Evolutionary conservation across 2,888 invertebrate species (phyloP), one percentile per base, ranked within the genome.

Genomic region (Parnassius glacialis): DNA sequence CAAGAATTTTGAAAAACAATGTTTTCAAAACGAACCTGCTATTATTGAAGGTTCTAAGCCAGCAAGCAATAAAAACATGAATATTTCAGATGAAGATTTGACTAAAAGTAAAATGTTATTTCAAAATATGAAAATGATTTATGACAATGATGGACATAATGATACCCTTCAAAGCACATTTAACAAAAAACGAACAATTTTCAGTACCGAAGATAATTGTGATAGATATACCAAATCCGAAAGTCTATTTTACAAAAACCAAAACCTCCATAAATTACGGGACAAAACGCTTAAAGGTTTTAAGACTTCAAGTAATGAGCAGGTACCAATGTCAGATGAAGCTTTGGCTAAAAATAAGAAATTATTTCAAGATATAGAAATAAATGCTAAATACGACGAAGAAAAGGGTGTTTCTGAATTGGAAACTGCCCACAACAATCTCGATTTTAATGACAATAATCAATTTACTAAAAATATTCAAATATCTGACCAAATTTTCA

Each of bases 61-160:
- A 1, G 83, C 80, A n/a, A 80, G 69, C 66, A 82, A 83, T 12
- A 82, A 82, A 68, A 62, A 65, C 13, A 67, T 81, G n/a, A 34
- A 52, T 16, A 68, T 83, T 52, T 76, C 79, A 10, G 73, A 81
- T 67, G 69, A 75, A 52, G 72, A 79, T 51, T 66, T 86, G 16
- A 67, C 75, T 54, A 79, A 74, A 67, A 80, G 79, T 48, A 80
- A 74, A 64, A 73, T 70, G 44, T 64, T 85, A 43, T 85, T 85
- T 71, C 69, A 75, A 78, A 69, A 74, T 57, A 64, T 67, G 51
- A 60, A 61, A 45, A 20, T 61, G 16, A 53, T 25, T 43, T 25
- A 59, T 12, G 48, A 50, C 16, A 1, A 11, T 2, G 12, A 9
- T 25, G 20, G 25, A 11, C 11, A 11, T 10, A 51, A 25, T 25